Conservation (phyloP, 2,113 vertebrate species). For the Zosterops pallidus region DNA sequence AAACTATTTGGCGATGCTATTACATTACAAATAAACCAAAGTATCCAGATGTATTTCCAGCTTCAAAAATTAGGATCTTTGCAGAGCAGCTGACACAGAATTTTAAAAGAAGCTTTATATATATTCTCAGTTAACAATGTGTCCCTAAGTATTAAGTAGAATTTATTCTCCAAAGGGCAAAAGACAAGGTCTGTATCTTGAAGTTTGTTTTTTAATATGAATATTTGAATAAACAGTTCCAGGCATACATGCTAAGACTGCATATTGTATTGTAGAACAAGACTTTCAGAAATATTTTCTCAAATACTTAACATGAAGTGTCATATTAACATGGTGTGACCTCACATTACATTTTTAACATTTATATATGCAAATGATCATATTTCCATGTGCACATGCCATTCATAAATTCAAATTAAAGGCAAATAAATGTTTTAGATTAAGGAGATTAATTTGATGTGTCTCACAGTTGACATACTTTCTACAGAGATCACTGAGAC, state of each 20-base stretch:
- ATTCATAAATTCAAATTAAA: constrained; percentile 35
- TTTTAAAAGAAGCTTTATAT: background rate
- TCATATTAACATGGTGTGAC: background rate
- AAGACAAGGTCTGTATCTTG: background rate
- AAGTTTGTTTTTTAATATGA: background rate
- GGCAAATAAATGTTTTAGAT: constrained; percentile 43
- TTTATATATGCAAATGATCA: background rate
- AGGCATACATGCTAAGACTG: background rate
- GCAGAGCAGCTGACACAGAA: background rate
- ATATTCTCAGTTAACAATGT: background rate
- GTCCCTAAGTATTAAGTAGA: background rate
- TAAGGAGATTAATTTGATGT: constrained; percentile 35
- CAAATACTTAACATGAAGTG: background rate
- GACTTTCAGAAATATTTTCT: background rate
- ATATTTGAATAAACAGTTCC: background rate
- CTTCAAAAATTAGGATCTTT: background rate
- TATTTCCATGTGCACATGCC: background rate
- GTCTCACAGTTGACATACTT: constrained; percentile 1
- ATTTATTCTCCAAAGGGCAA: background rate
- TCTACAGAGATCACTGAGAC: background rate
- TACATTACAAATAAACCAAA: background rate
- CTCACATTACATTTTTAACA: background rate
- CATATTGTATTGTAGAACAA: background rate
- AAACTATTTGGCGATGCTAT: background rate
- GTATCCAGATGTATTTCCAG: background rate